phyloP scores from a whole-genome alignment of 2,113 vertebrate species.

The Poeciliopsis turrubarensis region DNA sequence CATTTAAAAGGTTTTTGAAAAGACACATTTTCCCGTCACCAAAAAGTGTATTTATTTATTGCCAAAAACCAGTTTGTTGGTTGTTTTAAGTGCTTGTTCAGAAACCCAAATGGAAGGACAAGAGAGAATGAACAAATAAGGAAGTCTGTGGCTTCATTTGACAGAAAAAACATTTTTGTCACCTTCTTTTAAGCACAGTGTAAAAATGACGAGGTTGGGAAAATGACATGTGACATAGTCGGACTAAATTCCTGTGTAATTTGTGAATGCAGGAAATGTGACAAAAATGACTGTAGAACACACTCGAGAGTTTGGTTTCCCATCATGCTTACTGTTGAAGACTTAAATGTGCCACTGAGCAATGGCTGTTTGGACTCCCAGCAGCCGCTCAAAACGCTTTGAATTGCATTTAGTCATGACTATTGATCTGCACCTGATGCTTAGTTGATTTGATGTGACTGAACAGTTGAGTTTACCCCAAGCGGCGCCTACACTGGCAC shows the following conservation, averaged over 20 bases:
- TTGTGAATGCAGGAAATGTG: neutral
- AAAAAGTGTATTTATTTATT: no score
- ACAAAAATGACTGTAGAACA: neutral
- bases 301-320: neutral
- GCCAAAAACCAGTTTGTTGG: no score
- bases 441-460: conserved; percentile 45
- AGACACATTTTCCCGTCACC: no score
- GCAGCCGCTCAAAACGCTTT: conserved; percentile 4
- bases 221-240: neutral
- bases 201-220: conserved; percentile 7
- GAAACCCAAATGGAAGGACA: no score
- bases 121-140: no score
- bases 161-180: neutral
- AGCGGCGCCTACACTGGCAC: conserved; percentile 22
- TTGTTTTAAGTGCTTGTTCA: no score
- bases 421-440: conserved; percentile 44
- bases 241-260: neutral
- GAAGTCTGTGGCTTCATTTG: neutral
- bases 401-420: conserved; percentile 29
- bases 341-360: neutral
- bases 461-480: conserved; percentile 26
- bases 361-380: conserved; percentile 2
- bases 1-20: no score
- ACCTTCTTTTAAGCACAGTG: neutral
- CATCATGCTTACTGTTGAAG: neutral